These are phyloP conservation scores for Gnathonemus echidnorhynchus DNA, from an alignment of 2,113 vertebrate species.

Conservation along the genomic window DNA sequence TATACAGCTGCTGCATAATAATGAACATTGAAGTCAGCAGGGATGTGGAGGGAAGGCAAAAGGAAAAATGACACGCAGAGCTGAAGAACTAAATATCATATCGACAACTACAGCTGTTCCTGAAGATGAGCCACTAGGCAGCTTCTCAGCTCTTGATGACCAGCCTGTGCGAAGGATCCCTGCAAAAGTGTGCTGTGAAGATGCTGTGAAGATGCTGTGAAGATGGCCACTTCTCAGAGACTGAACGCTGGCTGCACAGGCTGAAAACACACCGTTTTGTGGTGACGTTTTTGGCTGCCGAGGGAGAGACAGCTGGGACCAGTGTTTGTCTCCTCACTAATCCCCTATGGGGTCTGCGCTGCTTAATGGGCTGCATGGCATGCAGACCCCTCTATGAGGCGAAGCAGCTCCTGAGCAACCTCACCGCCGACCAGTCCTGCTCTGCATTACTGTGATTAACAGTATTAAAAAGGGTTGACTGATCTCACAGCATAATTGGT, in stretches of 20 bases:
- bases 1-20: conserved; percentile 25
- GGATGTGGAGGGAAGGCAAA: background rate
- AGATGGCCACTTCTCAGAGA: background rate
- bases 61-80: background rate
- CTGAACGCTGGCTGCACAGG: background rate
- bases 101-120: background rate
- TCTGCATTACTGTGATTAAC: background rate
- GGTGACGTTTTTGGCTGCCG: background rate
- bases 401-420: background rate
- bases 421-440: background rate
- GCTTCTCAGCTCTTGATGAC: background rate
- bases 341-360: background rate
- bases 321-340: background rate
- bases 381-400: background rate
- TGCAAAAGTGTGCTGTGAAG: background rate
- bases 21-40: conserved; percentile 2
- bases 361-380: background rate
- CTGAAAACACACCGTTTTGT: background rate
- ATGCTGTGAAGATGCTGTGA: background rate
- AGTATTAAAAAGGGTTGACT: background rate
- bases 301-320: background rate
- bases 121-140: background rate
- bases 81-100: background rate
- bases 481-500: background rate
- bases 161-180: background rate